Conservation (phyloP, 2,797 vertebrate genomes). For the Threskiornis aethiopicus region DNA sequence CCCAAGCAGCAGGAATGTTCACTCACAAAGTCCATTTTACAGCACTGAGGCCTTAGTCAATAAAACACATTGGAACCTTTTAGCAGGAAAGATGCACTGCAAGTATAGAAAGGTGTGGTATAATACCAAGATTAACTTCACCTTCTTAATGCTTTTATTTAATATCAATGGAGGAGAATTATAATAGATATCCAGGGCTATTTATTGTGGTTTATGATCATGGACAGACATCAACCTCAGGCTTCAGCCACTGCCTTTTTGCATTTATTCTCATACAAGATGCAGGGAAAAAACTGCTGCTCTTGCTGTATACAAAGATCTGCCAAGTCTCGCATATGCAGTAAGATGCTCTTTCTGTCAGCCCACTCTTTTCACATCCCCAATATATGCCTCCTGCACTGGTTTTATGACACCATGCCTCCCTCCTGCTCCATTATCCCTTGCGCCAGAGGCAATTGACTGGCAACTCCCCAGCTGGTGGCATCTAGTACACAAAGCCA, state of each 20-base stretch:
- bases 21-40: not conserved
- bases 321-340: not conserved
- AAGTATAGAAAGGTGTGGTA: not conserved
- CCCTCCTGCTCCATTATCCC: not conserved
- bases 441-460: not conserved
- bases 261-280: not conserved
- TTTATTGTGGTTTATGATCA: not conserved
- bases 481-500: not conserved
- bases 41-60: not conserved
- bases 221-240: not conserved
- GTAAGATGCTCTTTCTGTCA: not conserved
- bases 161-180: not conserved
- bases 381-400: not conserved
- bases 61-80: not conserved
- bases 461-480: not conserved
- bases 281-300: not conserved
- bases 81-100: not conserved
- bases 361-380: not conserved
- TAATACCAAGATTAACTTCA: not conserved
- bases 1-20: not conserved
- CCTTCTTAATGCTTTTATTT: not conserved
- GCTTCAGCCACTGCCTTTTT: not conserved
- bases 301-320: not conserved
- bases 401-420: not conserved
- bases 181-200: not conserved